Evolutionary conservation across 1,140 invertebrate species (phyloP).

Genomic region (Armadillidium nasatum): DNA sequence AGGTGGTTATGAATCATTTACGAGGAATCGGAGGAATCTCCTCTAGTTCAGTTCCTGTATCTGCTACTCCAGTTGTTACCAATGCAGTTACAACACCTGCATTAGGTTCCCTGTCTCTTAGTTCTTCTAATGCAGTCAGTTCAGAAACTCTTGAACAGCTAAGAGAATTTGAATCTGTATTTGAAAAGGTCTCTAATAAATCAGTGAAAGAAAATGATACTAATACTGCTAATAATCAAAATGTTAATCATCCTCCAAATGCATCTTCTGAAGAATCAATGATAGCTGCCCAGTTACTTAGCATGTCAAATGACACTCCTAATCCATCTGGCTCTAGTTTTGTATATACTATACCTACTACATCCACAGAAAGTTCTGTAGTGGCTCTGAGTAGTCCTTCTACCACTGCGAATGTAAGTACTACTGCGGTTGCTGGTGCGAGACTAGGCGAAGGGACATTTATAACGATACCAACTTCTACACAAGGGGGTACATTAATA

Average conservation of each 20-base stretch:
- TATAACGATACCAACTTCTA: conserved; percentile 38
- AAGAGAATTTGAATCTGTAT: conserved; percentile 72
- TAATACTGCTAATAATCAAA: conserved; percentile 31
- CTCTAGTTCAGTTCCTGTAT: conserved; percentile 26
- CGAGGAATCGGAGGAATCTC: conserved; percentile 31
- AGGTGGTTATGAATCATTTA: conserved; percentile 43
- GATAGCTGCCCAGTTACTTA: conserved; percentile 44
- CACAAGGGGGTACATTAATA: conserved; percentile 40
- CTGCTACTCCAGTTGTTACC: conserved; percentile 10
- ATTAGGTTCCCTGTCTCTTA: conserved; percentile 47
- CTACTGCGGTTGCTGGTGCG: conserved; percentile 14
- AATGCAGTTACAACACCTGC: conserved; percentile 9
- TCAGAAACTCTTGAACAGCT: conserved; percentile 67
- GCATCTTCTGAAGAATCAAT: conserved; percentile 44
- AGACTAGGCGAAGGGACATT: conserved; percentile 37
- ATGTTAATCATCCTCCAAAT: conserved; percentile 29
- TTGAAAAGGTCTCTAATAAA: conserved; percentile 59
- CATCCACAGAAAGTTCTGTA: conserved; percentile 34
- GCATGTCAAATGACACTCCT: conserved; percentile 45
- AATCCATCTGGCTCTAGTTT: conserved; percentile 43
- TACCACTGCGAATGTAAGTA: conserved; percentile 9
- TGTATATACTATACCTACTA: conserved; percentile 49
- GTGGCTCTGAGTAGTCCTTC: neutral
- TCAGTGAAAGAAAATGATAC: conserved; percentile 63
- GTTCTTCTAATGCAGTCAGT: conserved; percentile 52